A percentile compares a stretch with the other conserved stretches of the same genome.
phyloP scores from a whole-genome alignment of 2,113 vertebrate species.

The Zapornia atra region DNA sequence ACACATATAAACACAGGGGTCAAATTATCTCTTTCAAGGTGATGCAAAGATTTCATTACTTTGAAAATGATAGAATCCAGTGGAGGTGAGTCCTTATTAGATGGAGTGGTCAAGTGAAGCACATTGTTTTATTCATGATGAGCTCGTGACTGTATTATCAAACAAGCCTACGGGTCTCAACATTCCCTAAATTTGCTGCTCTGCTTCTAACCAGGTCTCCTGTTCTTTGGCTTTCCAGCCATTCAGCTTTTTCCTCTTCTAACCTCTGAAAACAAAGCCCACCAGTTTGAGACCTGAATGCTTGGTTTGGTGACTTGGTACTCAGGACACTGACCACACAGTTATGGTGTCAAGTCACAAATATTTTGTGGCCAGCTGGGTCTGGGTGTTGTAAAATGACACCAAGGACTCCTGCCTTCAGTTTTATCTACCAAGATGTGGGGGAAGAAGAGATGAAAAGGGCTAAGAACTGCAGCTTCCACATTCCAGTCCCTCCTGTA shows the following conservation, averaged over 20 bases:
- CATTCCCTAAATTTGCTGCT: neutral
- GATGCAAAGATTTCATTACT: slow-evolving; percentile 43
- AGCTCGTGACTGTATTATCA: neutral
- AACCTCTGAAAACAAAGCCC: neutral
- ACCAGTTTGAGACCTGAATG: neutral
- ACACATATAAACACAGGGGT: neutral
- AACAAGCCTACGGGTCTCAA: neutral
- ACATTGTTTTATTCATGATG: slow-evolving; percentile 26
- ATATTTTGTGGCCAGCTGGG: neutral
- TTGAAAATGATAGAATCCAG: slow-evolving; percentile 6
- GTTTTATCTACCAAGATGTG: fast-evolving
- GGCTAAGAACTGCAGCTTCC: neutral
- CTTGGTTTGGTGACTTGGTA: neutral
- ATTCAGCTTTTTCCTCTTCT: neutral
- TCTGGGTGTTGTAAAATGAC: neutral
- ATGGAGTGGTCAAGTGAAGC: slow-evolving; percentile 42
- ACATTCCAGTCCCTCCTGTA: neutral
- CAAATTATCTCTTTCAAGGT: slow-evolving; percentile 46
- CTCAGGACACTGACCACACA: neutral
- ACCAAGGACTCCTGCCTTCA: neutral
- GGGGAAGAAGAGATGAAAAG: neutral
- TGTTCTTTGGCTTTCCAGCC: neutral
- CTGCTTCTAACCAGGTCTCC: neutral
- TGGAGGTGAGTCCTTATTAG: slow-evolving; percentile 28
- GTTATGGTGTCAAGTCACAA: neutral